Base-by-base conservation (phyloP, 2,888 invertebrate genomes). In the Homarus gammarus region DNA sequence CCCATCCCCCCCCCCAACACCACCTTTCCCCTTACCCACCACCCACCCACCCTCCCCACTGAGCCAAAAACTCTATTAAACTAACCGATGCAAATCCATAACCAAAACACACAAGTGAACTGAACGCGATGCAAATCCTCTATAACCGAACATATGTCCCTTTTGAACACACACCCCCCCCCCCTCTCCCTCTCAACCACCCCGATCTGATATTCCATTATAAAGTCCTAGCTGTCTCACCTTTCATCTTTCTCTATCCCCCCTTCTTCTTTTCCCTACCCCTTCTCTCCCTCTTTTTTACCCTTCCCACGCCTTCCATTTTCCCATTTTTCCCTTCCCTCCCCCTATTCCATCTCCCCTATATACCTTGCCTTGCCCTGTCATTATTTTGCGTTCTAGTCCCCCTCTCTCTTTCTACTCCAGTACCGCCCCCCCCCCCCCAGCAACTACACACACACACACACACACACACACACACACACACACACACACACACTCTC, bases 21-120 rank as follows among this genome's bases (percentile, higher is more conserved):
- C n/a, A n/a, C n/a, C n/a, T n/a, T n/a, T n/a, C n/a, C n/a, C n/a
- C n/a, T n/a, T n/a, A n/a, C n/a, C n/a, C n/a, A n/a, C n/a, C n/a
- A n/a, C n/a, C n/a, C n/a, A n/a, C n/a, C n/a, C n/a, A n/a, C n/a
- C n/a, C n/a, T n/a, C n/a, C n/a, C n/a, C n/a, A n/a, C n/a, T n/a
- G n/a, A n/a, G n/a, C n/a, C n/a, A n/a, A n/a, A n/a, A n/a, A 77
- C 75, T n/a, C 31, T 15, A 31, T 77, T 27, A 49, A 77, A 2
- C 18, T 31, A 77, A 31, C 75, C 27, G 38, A 77, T 77, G 75
- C 75, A 77, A 77, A 77, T 77, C 75, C n/a, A 44, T 77, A 77
- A 77, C n/a, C 49, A 77, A 77, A 77, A 77, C 75, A 77, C 75
- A 77, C 27, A 27, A 44, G 44, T n/a, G 44, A 44, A 44, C 6